phyloP scores from a whole-genome alignment of 2,113 vertebrate genomes.

The Zosterops borbonicus region DNA sequence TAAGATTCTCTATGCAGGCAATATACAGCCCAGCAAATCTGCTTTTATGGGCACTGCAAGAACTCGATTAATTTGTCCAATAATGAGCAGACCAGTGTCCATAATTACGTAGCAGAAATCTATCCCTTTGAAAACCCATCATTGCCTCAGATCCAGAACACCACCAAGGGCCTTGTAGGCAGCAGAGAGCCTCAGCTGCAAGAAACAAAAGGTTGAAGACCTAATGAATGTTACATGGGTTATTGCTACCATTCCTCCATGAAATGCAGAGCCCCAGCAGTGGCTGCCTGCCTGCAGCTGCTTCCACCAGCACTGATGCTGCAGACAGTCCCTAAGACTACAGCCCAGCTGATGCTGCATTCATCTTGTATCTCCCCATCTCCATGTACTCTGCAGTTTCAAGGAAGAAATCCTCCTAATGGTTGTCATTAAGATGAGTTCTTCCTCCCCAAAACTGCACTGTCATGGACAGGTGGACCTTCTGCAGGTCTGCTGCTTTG shows the following conservation, averaged over 20 bases:
- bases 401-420: not conserved
- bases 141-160: not conserved
- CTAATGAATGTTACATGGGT: not conserved
- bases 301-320: not conserved
- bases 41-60: not conserved
- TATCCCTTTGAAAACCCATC: not conserved
- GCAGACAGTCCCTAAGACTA: not conserved
- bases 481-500: not conserved
- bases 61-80: not conserved
- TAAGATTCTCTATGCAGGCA: not conserved
- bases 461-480: not conserved
- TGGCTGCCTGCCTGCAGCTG: not conserved
- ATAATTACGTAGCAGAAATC: not conserved
- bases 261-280: not conserved
- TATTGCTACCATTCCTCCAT: not conserved
- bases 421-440: not conserved
- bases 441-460: not conserved
- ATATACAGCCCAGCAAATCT: not conserved
- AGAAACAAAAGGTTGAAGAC: not conserved
- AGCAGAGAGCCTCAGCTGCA: not conserved
- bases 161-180: not conserved
- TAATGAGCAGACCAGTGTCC: not conserved
- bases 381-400: not conserved
- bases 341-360: not conserved
- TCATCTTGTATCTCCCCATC: not conserved